These are phyloP conservation scores for Oscheius sp. DNA, from an alignment of 2,888 invertebrate species.

Conservation along the genomic window DNA sequence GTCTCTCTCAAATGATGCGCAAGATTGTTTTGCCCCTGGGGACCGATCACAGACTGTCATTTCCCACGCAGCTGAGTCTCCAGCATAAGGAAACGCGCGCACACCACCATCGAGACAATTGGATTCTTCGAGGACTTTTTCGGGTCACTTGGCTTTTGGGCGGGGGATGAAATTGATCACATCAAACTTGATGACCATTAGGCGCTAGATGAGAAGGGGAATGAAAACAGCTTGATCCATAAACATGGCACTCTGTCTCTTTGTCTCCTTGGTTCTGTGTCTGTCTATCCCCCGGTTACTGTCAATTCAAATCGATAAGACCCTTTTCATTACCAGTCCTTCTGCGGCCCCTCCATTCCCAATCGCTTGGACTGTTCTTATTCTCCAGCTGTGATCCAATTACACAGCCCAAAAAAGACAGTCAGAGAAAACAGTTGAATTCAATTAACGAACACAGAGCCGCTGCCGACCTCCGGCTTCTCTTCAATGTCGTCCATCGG, in stretches of 20 bases:
- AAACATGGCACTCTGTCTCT: neutral
- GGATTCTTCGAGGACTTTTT: neutral
- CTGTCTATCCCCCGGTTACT: no score
- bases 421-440: no score
- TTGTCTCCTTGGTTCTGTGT: neutral
- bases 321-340: neutral
- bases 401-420: no score
- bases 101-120: neutral
- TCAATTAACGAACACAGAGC: no score
- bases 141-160: conserved; percentile 15
- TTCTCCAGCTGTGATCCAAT: no score
- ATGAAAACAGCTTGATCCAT: neutral
- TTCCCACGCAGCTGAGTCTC: conserved; percentile 8
- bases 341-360: no score
- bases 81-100: neutral
- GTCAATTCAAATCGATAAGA: neutral
- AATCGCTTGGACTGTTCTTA: no score
- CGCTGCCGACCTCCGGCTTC: neutral
- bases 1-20: neutral
- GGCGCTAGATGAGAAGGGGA: neutral
- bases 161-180: conserved; percentile 4
- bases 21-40: neutral
- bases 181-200: neutral
- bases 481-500: conserved; percentile 17
- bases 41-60: conserved; percentile 2